phyloP scores from a whole-genome alignment of 2,888 invertebrate genomes.

The Cheilosia scutellata region DNA sequence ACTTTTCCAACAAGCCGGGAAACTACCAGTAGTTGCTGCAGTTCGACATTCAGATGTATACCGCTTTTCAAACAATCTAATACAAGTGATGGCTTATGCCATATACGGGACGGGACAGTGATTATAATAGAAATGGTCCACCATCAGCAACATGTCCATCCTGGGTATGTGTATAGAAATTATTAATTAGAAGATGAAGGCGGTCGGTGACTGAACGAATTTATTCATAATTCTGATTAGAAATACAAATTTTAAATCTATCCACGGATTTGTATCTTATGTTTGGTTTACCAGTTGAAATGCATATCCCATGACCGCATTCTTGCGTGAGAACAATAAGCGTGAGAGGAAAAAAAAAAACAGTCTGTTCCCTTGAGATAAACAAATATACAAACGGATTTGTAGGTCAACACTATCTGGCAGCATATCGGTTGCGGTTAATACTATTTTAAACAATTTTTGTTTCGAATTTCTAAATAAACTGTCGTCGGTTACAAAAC shows the following conservation, averaged over 20 bases:
- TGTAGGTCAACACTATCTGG: constrained; percentile 37
- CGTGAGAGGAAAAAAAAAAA: not conserved
- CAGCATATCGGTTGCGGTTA: constrained; percentile 46
- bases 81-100: constrained; percentile 63
- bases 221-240: constrained; percentile 33
- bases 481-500: constrained; percentile 34
- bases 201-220: constrained; percentile 24
- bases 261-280: constrained; percentile 3
- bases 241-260: constrained; percentile 20
- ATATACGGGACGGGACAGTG: constrained; percentile 47
- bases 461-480: constrained; percentile 38
- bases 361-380: constrained; percentile 8
- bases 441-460: constrained; percentile 17
- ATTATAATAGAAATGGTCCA: constrained; percentile 22
- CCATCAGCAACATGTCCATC: not conserved
- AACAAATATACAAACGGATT: constrained; percentile 14
- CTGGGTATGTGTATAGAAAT: constrained; percentile 10
- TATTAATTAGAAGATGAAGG: constrained; percentile 53
- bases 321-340: constrained; percentile 16
- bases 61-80: constrained; percentile 46
- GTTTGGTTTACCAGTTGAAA: constrained; percentile 9
- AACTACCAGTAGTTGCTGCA: constrained; percentile 6
- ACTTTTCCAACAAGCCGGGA: constrained; percentile 60
- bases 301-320: constrained; percentile 41
- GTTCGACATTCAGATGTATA: constrained; percentile 14